phyloP scores from a whole-genome alignment of 2,113 vertebrate genomes.

The Oreotrochilus melanogaster region DNA sequence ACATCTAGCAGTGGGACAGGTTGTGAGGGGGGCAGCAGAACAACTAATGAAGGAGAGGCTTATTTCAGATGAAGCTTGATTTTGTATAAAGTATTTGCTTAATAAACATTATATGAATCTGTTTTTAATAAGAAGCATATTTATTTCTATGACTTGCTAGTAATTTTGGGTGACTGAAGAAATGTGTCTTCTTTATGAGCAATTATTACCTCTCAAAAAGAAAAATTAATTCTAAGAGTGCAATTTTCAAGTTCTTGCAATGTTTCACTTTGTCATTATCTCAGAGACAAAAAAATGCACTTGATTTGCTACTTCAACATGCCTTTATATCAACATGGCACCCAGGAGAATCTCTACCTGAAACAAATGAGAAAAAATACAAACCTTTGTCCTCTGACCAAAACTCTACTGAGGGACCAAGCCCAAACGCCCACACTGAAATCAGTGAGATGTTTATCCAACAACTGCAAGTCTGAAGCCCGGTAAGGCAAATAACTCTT shows the following conservation, averaged over 20 bases:
- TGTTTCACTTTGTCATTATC: not conserved
- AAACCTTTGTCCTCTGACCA: not conserved
- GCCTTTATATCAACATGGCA: not conserved
- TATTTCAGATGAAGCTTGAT: not conserved
- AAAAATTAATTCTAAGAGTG: not conserved
- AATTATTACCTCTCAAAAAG: not conserved
- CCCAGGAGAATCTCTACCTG: not conserved
- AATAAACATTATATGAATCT: not conserved
- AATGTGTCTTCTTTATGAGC: not conserved
- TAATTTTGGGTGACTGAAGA: not conserved
- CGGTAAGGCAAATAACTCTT: not conserved
- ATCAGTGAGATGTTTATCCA: not conserved
- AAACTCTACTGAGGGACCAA: not conserved
- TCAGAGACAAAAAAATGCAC: not conserved
- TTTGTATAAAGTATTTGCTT: not conserved
- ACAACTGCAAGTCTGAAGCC: not conserved
- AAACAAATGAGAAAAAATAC: not conserved
- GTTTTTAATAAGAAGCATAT: not conserved
- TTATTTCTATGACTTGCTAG: not conserved
- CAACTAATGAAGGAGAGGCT: not conserved
- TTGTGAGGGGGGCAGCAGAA: not conserved
- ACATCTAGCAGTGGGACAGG: not conserved
- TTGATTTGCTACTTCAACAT: not conserved
- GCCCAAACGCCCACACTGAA: not conserved
- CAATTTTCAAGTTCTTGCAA: not conserved